A percentile compares a stretch with the other conserved stretches of the same genome.
Evolutionary conservation across 2,888 invertebrate species (phyloP).

Genomic region (Parnassius apollo): DNA sequence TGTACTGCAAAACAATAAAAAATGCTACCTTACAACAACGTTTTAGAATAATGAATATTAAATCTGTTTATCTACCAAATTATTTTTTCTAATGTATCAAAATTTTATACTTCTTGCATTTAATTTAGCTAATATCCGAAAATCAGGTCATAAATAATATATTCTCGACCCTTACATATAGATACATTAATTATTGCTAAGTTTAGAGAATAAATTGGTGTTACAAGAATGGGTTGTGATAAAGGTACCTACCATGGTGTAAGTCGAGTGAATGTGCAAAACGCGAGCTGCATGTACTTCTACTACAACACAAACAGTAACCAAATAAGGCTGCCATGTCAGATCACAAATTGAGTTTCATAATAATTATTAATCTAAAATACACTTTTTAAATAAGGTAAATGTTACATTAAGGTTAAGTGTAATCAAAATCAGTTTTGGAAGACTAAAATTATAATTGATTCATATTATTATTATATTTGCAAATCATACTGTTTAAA

Average conservation of each 20-base stretch:
- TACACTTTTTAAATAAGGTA: too few species aligned
- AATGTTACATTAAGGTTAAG: too few species aligned
- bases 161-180: constrained; percentile 40
- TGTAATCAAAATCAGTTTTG: not conserved
- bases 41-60: constrained; percentile 27
- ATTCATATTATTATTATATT: too few species aligned
- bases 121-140: constrained; percentile 39
- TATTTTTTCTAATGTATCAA: constrained; percentile 59
- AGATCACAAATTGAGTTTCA: too few species aligned
- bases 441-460: not conserved
- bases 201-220: constrained; percentile 42
- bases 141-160: constrained; percentile 42
- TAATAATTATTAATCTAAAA: too few species aligned
- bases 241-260: constrained; percentile 16
- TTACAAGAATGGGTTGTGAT: constrained; percentile 28
- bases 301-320: too few species aligned
- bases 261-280: not conserved
- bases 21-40: constrained; percentile 21
- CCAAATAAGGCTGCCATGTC: too few species aligned
- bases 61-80: constrained; percentile 43
- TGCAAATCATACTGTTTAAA: too few species aligned
- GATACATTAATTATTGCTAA: constrained; percentile 59
- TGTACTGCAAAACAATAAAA: not conserved
- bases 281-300: too few species aligned
- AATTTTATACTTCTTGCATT: constrained; percentile 43